These are phyloP conservation scores for Diaperis boleti DNA, from an alignment of 2,888 invertebrate species.

Conservation along the genomic window DNA sequence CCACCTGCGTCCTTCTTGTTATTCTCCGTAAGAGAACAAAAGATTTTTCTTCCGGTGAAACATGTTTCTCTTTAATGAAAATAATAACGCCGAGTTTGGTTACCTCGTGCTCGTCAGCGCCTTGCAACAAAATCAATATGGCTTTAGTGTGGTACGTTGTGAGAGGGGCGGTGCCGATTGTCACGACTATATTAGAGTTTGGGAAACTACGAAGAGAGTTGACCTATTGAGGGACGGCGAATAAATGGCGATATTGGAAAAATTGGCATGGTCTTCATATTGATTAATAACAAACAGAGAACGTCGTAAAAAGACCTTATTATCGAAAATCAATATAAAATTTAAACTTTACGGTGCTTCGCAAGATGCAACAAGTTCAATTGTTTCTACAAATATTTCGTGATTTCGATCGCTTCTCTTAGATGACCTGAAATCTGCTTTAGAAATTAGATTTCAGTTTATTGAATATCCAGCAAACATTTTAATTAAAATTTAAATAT, in stretches of 20 bases:
- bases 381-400: too few species aligned
- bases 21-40: constrained; percentile 4
- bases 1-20: constrained; percentile 14
- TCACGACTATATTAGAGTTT: constrained; percentile 30
- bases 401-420: too few species aligned
- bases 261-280: too few species aligned
- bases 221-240: not conserved
- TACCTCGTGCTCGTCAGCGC: constrained; percentile 33
- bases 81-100: constrained; percentile 17
- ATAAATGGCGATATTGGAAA: not conserved
- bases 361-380: too few species aligned
- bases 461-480: too few species aligned
- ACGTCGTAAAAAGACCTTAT: too few species aligned
- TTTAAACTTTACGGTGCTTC: too few species aligned
- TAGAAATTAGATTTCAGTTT: too few species aligned
- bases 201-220: not conserved
- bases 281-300: too few species aligned
- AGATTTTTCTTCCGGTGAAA: not conserved
- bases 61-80: constrained; percentile 9
- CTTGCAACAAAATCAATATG: constrained; percentile 38
- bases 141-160: constrained; percentile 35
- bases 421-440: too few species aligned
- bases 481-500: too few species aligned
- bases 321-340: too few species aligned
- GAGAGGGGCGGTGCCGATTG: constrained; percentile 35